These are phyloP conservation scores for Corythoichthys haematopterus DNA, from an alignment of 2,113 vertebrate species.

Conservation along the genomic window DNA sequence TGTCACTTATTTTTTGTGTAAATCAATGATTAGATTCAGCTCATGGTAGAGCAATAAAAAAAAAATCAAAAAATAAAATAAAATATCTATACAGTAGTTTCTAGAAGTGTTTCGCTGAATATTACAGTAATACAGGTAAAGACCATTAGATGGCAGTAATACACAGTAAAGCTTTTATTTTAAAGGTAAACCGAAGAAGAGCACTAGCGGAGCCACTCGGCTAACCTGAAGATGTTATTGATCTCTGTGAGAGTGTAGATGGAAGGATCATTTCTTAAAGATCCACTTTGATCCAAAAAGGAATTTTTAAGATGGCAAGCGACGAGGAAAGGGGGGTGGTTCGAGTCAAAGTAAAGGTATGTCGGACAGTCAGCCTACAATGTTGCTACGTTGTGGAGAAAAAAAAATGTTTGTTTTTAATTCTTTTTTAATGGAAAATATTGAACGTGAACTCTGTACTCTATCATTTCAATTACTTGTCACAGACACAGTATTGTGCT, in stretches of 20 bases:
- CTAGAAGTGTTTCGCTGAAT: background rate
- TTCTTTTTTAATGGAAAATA: no score
- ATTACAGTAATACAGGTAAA: background rate
- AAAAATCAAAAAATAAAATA: background rate
- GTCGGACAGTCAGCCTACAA: background rate
- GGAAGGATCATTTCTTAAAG: slow-evolving; percentile 1
- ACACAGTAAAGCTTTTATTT: no score
- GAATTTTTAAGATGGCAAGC: slow-evolving; percentile 62
- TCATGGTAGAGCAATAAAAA: background rate
- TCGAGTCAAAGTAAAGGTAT: slow-evolving; percentile 78
- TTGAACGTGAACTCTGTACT: background rate
- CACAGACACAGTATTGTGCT: background rate
- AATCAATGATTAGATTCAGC: background rate
- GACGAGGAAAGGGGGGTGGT: slow-evolving; percentile 79
- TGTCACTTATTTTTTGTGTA: background rate
- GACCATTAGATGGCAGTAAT: slow-evolving; percentile 16
- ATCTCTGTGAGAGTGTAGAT: slow-evolving; percentile 31
- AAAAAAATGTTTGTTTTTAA: background rate
- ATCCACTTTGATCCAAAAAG: slow-evolving; percentile 15
- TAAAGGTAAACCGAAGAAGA: slow-evolving; percentile 19
- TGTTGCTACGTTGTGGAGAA: background rate
- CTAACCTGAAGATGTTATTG: slow-evolving; percentile 16
- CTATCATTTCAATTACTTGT: background rate
- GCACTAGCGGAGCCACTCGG: background rate
- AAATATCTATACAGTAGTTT: background rate